These are phyloP conservation scores for Drosophila leontia DNA, from an alignment of 1,140 invertebrate species.

Conservation along the genomic window DNA sequence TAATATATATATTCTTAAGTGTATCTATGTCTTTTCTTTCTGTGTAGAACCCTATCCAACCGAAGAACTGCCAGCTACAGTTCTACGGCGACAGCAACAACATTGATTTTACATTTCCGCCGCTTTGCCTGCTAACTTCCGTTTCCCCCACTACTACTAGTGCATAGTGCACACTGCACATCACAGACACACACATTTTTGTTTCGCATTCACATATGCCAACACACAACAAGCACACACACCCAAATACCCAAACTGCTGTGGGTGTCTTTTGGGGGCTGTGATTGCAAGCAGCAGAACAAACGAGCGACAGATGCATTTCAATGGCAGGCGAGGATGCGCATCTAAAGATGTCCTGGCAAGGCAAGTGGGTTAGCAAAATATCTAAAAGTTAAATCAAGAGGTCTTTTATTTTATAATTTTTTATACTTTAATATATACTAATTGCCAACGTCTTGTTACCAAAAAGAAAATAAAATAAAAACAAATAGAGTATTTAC, in stretches of 20 bases:
- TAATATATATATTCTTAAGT: not conserved
- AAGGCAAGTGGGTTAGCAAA: not conserved
- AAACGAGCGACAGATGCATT: conserved; percentile 48
- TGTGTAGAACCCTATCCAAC: conserved; percentile 6
- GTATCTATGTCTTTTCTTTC: not conserved
- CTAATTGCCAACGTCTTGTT: not conserved
- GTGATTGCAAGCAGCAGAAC: conserved; percentile 46
- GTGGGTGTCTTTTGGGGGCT: conserved; percentile 25
- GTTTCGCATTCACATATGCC: conserved; percentile 53
- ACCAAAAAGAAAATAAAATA: too few relatives aligned
- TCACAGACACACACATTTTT: conserved; percentile 52
- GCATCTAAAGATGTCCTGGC: conserved; percentile 16
- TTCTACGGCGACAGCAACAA: conserved; percentile 59
- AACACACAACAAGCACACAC: conserved; percentile 23
- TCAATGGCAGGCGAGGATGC: conserved; percentile 11
- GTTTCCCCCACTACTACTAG: conserved; percentile 35
- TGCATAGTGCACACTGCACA: conserved; percentile 23
- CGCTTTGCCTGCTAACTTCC: conserved; percentile 72
- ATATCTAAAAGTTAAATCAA: not conserved
- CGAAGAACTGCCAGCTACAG: conserved; percentile 54
- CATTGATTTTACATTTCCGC: conserved; percentile 82
- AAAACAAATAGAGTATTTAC: too few relatives aligned
- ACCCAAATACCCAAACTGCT: conserved; percentile 1
- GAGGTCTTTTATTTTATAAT: not conserved
- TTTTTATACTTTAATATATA: not conserved